Evolutionary conservation across 1,140 invertebrate genomes (phyloP).

Genomic region (Batillaria attramentaria): DNA sequence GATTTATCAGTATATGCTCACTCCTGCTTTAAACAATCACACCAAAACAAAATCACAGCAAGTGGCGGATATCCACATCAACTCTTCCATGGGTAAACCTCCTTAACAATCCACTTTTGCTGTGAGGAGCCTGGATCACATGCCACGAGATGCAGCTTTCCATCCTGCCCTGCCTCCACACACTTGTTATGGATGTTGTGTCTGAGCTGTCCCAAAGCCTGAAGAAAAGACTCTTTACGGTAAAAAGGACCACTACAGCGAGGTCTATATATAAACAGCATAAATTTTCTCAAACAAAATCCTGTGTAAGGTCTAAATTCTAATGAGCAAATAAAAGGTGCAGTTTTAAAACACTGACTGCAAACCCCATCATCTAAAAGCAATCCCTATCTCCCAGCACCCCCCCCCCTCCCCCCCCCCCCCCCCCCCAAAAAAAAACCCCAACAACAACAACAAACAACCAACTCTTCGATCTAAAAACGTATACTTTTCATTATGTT

Average conservation of each 20-base stretch:
- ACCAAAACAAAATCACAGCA: neutral
- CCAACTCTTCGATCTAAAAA: neutral
- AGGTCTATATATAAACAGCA: neutral
- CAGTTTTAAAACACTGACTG: conserved; percentile 1
- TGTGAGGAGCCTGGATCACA: conserved; percentile 46
- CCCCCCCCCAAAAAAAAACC: neutral
- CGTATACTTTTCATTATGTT: neutral
- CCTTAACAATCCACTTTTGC: conserved; percentile 55
- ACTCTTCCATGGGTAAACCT: conserved; percentile 56
- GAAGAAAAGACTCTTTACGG: conserved; percentile 18
- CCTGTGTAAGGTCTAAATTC: neutral
- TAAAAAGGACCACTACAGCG: neutral
- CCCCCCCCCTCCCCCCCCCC: neutral
- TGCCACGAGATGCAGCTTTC: conserved; percentile 49
- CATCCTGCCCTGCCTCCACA: conserved; percentile 50
- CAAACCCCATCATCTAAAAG: neutral
- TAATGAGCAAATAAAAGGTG: neutral
- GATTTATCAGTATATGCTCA: no score
- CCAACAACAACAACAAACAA: neutral
- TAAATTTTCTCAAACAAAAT: neutral
- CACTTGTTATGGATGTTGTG: conserved; percentile 57
- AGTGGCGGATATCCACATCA: conserved; percentile 15
- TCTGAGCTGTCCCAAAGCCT: conserved; percentile 52
- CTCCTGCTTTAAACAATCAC: no score
- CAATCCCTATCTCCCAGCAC: no score